phyloP scores from a whole-genome alignment of 1,140 invertebrate species.

The Stratiolaelaps scimitus region DNA sequence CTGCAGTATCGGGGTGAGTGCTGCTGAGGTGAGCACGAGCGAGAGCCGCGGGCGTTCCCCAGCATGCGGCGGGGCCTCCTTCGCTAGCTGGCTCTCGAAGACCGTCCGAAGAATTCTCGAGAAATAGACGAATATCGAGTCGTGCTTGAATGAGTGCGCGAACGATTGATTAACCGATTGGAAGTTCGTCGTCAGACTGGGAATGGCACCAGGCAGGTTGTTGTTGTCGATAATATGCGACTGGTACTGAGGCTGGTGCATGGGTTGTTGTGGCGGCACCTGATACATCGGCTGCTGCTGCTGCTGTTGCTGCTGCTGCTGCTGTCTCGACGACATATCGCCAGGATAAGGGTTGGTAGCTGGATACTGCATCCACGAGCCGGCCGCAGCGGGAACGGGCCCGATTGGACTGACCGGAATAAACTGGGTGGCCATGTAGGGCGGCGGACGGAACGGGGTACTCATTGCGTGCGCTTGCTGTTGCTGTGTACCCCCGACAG shows the following conservation, averaged over 20 bases:
- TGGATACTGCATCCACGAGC: no score
- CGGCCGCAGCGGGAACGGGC: no score
- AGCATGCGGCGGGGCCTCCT: slow-evolving; percentile 13
- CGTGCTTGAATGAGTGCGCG: slow-evolving; percentile 31
- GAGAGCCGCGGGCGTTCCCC: slow-evolving; percentile 30
- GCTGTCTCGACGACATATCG: no score
- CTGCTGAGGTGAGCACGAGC: slow-evolving; percentile 5
- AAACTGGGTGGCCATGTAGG: slow-evolving; percentile 8
- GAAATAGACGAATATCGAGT: slow-evolving; percentile 36
- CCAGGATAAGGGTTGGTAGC: no score
- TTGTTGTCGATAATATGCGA: background rate
- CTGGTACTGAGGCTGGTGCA: slow-evolving; percentile 21
- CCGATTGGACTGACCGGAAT: slow-evolving; percentile 10
- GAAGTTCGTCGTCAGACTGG: background rate
- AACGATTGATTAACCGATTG: slow-evolving; percentile 4
- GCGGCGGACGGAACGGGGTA: background rate
- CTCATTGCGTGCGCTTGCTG: slow-evolving; percentile 11
- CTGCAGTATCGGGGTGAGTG: slow-evolving; percentile 12
- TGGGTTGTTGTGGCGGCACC: no score
- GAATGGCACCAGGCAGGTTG: background rate
- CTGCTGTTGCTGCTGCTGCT: background rate
- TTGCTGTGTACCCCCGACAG: no score
- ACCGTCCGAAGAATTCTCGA: slow-evolving; percentile 36
- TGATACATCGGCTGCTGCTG: slow-evolving; percentile 2
- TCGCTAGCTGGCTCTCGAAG: slow-evolving; percentile 27